Evolutionary conservation across 2,888 invertebrate genomes (phyloP), one percentile per base, ranked within the genome.

Genomic region (Pristionchus mayeri): DNA sequence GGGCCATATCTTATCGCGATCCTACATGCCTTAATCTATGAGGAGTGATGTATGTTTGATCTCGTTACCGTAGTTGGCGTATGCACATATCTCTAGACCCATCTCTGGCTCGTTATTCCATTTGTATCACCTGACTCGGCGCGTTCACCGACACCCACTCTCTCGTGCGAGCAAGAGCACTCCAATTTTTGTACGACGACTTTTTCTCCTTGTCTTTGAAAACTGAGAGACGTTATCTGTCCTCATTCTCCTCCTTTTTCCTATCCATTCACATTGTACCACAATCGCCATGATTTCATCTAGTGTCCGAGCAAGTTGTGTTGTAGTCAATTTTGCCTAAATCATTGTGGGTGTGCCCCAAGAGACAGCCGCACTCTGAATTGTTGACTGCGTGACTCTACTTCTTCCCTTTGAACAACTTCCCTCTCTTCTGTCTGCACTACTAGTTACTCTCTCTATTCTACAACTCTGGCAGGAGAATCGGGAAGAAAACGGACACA

Each of bases 401-500:
- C 71, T 6, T 71, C 40, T 40, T 40, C 71, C 44, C 40, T n/a
- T 37, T n/a, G 21, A 21, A 37, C 67, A n/a, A 37, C 71, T 24
- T 67, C 44, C 40, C 40, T 34, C 3, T 44, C 71, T 71, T n/a
- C 71, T 24, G n/a, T 71, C 71, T 44, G 37, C 21, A n/a, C 71
- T 40, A 37, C 67, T 30, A 54, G 7, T 54, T 18, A n/a, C 40
- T 71, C 24, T 34, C n/a, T 44, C 71, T 3, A 13, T 16, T 54
- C 54, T 54, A 37, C 24, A 37, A n/a, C 24, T 71, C n/a, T 71
- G 9, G 40, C 40, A 11, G 71, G 37, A 44, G 71, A 71, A 40
- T 71, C n/a, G 13, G 18, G n/a, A 71, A 71, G 71, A 71, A 44
- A 71, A 30, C n/a, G 9, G 44, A 7, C 40, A 71, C 63, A 63